phyloP scores from a whole-genome alignment of 2,113 vertebrate genomes.

The Coracopsis vasa region DNA sequence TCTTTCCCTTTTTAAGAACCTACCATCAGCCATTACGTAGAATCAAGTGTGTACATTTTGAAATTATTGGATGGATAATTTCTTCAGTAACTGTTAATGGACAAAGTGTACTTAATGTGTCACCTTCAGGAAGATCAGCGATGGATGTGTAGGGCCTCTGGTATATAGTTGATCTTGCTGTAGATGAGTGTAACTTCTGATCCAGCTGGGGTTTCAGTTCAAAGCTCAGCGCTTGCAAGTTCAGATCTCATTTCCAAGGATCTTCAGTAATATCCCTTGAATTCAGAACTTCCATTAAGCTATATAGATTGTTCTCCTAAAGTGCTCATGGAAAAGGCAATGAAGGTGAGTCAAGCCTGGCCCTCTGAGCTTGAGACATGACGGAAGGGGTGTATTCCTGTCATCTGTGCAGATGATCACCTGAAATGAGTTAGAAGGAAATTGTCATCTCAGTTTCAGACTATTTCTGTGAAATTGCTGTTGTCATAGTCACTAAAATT shows the following conservation, averaged over 20 bases:
- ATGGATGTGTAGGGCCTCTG: not conserved
- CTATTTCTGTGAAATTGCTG: not conserved
- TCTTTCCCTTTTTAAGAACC: not conserved
- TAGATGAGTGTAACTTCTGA: not conserved
- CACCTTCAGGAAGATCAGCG: not conserved
- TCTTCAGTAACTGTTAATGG: not conserved
- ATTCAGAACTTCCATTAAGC: not conserved
- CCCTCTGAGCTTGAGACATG: not conserved
- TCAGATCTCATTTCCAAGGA: not conserved
- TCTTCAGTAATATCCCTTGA: not conserved
- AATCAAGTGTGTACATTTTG: not conserved
- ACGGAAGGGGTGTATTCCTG: not conserved
- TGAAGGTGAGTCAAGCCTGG: not conserved
- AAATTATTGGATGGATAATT: not conserved
- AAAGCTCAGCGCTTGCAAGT: not conserved
- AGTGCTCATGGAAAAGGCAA: not conserved
- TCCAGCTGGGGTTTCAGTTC: not conserved
- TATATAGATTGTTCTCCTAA: not conserved
- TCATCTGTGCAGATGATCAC: not conserved
- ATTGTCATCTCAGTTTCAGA: not conserved
- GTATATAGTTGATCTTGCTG: not conserved
- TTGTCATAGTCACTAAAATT: not conserved
- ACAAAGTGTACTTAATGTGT: not conserved
- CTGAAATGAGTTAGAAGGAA: not conserved
- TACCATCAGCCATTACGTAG: not conserved